Base-by-base conservation (phyloP, 1,140 invertebrate species). In the Acromyrmex charruanus region DNA sequence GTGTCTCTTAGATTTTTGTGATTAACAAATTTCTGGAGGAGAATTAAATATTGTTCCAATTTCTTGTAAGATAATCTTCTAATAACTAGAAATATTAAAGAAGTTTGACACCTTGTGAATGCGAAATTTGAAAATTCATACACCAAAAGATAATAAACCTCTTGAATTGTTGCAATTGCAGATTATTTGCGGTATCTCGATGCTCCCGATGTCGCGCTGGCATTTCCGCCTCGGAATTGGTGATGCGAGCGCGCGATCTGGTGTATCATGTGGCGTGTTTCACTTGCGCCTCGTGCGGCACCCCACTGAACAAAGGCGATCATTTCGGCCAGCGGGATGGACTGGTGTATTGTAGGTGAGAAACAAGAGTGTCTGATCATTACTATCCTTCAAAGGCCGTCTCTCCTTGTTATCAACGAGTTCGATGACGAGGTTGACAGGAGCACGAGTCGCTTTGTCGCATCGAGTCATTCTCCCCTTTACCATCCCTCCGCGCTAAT, bases 251-350 rank as follows among this genome's bases (percentile, higher is more conserved):
- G 0, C 95, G 98, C 44, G 98, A 98, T 89, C 96, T 97, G 89
- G 98, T 99, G 65, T 99, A 98, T 95, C 98, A 99, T 94, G 96
- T 99, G 69, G 97, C 97, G 85, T 99, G 98, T 95, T 99, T 99
- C 96, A 97, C 97, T 2, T 99, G 98, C 94, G 97, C 97, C 25
- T 97, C 97, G 72, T 99, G 99, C 95, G 97, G 98, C 75, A 96
- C 96, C 16, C 96, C 97, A 35, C 95, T 98, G 55, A 97, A 97
- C 85, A 98, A 98, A 94, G 97, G 99, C 44, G 98, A 99, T 94
- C 98, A 98, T 90, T 99, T 99, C 95, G 98, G 98, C 18, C 97
- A 98, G 96, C 96, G 97, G 82, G 97, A 97, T 89, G 97, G 97
- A 31, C 95, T 97, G n/a, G 96, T 98, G 81, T 98, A 97, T 94